phyloP scores from a whole-genome alignment of 2,113 vertebrate species.

The Lepisosteus oculatus region DNA sequence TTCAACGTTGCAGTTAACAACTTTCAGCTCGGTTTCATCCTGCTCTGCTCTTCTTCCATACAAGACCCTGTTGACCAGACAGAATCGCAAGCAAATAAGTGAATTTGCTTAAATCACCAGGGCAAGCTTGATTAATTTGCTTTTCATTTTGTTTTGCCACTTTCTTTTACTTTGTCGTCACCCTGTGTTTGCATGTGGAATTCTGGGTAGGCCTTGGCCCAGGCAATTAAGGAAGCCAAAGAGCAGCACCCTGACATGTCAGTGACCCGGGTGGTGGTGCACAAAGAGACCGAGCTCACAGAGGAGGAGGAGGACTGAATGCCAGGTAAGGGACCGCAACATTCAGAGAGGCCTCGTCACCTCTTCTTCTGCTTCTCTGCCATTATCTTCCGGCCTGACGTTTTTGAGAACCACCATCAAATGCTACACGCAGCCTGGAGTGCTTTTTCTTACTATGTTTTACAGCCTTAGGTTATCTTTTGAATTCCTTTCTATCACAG shows the following conservation, averaged over 20 bases:
- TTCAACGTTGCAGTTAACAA: no score
- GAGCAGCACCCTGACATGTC: conserved; percentile 99
- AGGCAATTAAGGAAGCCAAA: conserved; percentile 98
- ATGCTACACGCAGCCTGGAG: no score
- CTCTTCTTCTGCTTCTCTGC: not conserved
- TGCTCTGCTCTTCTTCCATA: no score
- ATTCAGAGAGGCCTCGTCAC: not conserved
- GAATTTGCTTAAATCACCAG: no score
- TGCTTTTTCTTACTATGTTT: not conserved
- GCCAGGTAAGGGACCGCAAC: conserved; percentile 47
- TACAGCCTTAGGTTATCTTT: not conserved
- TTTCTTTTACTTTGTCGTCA: conserved; percentile 8
- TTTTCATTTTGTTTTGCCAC: not conserved
- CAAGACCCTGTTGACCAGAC: no score
- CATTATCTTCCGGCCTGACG: not conserved
- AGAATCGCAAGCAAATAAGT: no score
- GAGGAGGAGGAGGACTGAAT: conserved; percentile 78
- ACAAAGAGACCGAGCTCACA: conserved; percentile 92
- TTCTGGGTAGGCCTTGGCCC: conserved; percentile 84
- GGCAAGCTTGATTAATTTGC: not conserved
- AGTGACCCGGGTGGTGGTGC: conserved; percentile 96
- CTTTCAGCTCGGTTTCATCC: no score
- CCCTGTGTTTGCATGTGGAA: conserved; percentile 33
- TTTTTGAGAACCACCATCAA: no score
- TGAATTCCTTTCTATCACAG: no score